phyloP scores from a whole-genome alignment of 2,113 vertebrate genomes.

The Antechinus stuartii region DNA sequence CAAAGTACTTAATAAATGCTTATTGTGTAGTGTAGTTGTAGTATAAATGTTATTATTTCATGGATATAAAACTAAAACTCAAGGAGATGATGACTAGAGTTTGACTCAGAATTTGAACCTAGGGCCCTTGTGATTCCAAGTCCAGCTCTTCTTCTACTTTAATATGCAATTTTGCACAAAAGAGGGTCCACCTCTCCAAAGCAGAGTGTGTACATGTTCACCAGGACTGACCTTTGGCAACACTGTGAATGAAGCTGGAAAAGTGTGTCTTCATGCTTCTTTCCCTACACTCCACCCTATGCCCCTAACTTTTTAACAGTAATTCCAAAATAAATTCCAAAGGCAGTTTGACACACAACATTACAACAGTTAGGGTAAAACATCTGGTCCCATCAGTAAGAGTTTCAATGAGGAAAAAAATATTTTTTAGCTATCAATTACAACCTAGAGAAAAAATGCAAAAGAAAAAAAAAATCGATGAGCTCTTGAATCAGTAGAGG shows the following conservation, averaged over 20 bases:
- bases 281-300: neutral
- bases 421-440: neutral
- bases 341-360: neutral
- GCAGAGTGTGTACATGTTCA: too few species aligned
- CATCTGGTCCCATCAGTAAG: neutral
- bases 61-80: neutral
- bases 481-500: neutral
- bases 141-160: accelerated
- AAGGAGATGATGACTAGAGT: neutral
- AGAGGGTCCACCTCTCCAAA: neutral
- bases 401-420: neutral
- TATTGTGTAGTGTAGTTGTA: neutral
- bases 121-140: neutral
- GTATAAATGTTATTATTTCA: neutral
- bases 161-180: neutral
- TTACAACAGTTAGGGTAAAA: neutral
- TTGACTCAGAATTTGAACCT: neutral
- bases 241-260: neutral
- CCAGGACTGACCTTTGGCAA: neutral
- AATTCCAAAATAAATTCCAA: neutral
- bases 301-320: neutral
- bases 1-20: neutral
- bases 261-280: neutral
- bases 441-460: conserved; percentile 4
- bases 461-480: neutral